Base-by-base conservation (phyloP, 2,113 vertebrate genomes). In the Orthonyx spaldingii region DNA sequence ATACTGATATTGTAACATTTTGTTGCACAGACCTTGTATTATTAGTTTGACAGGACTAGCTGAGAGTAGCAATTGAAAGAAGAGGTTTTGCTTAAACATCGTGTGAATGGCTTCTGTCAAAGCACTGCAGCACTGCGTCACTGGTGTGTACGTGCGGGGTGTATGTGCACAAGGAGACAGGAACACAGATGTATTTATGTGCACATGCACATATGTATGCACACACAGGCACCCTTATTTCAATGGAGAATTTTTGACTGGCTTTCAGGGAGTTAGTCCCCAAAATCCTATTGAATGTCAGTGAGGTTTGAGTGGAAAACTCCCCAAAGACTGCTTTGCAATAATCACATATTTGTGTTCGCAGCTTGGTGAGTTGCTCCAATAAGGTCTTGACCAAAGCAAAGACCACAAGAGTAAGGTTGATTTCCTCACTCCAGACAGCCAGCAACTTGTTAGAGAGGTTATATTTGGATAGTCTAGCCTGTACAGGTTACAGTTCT, bases 1-100 rank as follows among this genome's bases (percentile, higher is more conserved):
- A 97, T 97, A 32, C 96, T 59, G 72, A 96, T 94, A 77, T 75
- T 75, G 85, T 95, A 81, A 95, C 88, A 89, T 94, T 96, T 97
- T 87, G 42, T 77, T 94, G 71, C 15, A 7, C 86, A 95, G 55
- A 66, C 69, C 53, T 71, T 71, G 79, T 94, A 84, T 95, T 96
- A 84, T 94, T 96, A 93, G 42, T 89, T 94, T 97, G 93, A 91
- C 91, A 97, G 96, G 94, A 71, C 65, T 84, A 94, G 55, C 65
- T 71, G 77, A 93, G 88, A 94, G 72, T 69, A 91, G 84, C 64
- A 93, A 75, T 89, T 84, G 82, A 75, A 65, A 85, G 89, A 89
- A 93, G 78, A 89, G 79, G 64, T 60, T 91, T 86, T 75, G 64
- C 78, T 70, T 81, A 81, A 96, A 91, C 68, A 24, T 80, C 19